Conservation (phyloP, 1,140 invertebrate species). For the Drosophila asahinai region DNA sequence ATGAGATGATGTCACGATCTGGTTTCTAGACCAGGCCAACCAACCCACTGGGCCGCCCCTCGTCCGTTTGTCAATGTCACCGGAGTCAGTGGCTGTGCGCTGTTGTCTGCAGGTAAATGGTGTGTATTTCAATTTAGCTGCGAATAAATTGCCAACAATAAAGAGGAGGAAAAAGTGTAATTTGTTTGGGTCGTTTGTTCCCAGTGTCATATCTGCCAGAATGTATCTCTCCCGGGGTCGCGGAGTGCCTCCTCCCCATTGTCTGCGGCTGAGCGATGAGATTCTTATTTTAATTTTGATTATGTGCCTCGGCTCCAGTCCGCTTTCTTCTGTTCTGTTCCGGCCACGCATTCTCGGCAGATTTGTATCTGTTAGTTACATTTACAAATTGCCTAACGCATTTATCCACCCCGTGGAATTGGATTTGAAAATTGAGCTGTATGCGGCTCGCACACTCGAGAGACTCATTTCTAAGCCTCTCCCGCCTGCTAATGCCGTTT, state of each 20-base stretch:
- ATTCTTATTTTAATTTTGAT: slow-evolving; percentile 83
- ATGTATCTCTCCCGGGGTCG: slow-evolving; percentile 54
- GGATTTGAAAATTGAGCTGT: slow-evolving; percentile 58
- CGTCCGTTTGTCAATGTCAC: slow-evolving; percentile 47
- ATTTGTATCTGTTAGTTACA: slow-evolving; percentile 77
- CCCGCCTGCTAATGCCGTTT: slow-evolving; percentile 42
- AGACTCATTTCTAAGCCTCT: slow-evolving; percentile 15
- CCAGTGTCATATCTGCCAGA: slow-evolving; percentile 72
- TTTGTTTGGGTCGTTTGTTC: slow-evolving; percentile 80
- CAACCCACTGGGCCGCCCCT: slow-evolving; percentile 11
- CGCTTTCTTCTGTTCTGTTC: slow-evolving; percentile 5
- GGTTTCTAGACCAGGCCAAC: slow-evolving; percentile 13
- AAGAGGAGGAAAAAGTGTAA: slow-evolving; percentile 73
- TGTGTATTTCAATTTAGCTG: slow-evolving; percentile 81
- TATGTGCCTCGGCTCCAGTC: slow-evolving; percentile 44
- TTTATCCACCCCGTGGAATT: slow-evolving; percentile 27
- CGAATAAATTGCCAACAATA: slow-evolving; percentile 80
- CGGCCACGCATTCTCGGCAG: slow-evolving; percentile 52
- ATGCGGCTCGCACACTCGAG: not conserved
- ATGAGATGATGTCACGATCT: slow-evolving; percentile 68
- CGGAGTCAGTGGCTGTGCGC: slow-evolving; percentile 46
- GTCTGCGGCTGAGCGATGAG: slow-evolving; percentile 77
- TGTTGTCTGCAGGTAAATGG: slow-evolving; percentile 77
- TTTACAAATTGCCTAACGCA: slow-evolving; percentile 73
- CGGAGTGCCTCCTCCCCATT: slow-evolving; percentile 1